Conservation (phyloP, 1,140 invertebrate genomes). For the Maniola jurtina region DNA sequence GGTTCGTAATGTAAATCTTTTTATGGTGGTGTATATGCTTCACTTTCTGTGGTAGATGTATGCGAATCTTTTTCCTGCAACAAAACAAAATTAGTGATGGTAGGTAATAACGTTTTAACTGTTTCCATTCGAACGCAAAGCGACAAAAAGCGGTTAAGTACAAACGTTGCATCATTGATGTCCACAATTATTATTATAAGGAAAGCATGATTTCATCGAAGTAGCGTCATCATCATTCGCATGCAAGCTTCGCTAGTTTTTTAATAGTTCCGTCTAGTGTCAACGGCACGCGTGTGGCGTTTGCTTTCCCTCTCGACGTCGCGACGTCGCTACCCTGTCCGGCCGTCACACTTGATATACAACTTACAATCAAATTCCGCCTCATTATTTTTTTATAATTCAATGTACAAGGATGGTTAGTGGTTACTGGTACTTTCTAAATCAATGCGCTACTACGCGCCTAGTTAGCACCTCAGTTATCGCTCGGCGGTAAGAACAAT, state of each 20-base stretch:
- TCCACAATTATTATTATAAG: conserved; percentile 6
- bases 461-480: conserved; percentile 42
- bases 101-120: neutral
- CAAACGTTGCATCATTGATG: conserved; percentile 5
- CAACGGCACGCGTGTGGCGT: conserved; percentile 60
- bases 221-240: conserved; percentile 35
- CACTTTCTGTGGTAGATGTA: conserved; percentile 78
- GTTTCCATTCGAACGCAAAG: neutral
- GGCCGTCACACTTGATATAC: conserved; percentile 47
- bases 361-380: conserved; percentile 35
- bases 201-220: conserved; percentile 18
- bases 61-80: conserved; percentile 79
- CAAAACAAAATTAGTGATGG: conserved; percentile 55
- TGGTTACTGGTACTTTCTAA: conserved; percentile 54
- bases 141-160: neutral
- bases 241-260: conserved; percentile 49
- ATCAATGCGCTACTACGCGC: conserved; percentile 39
- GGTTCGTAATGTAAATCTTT: conserved; percentile 77
- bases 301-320: conserved; percentile 58
- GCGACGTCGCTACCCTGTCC: conserved; percentile 34
- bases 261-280: conserved; percentile 60
- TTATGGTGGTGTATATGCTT: conserved; percentile 79
- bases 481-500: conserved; percentile 42
- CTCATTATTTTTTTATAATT: conserved; percentile 26
- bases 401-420: conserved; percentile 24